These are phyloP conservation scores for Helleia helle DNA, from an alignment of 2,888 invertebrate genomes.

Conservation along the genomic window DNA sequence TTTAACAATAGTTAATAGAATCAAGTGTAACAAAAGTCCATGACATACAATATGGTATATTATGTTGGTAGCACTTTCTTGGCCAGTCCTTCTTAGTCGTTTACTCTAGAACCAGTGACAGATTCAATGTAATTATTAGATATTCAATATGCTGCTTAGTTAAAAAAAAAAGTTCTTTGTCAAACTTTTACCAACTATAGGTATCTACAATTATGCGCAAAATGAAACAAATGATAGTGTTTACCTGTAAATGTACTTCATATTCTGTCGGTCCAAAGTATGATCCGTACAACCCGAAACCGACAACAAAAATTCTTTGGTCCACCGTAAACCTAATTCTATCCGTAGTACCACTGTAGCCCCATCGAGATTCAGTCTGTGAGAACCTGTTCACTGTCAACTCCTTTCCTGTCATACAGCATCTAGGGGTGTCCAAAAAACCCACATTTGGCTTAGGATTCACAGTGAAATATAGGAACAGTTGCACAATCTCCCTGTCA, in stretches of 20 bases:
- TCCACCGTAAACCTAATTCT: conserved; percentile 87
- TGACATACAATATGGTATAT: no score
- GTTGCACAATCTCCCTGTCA: conserved; percentile 83
- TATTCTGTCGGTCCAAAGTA: conserved; percentile 86
- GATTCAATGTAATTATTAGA: no score
- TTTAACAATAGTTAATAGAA: no score
- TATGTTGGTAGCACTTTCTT: no score
- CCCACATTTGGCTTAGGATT: conserved; percentile 84
- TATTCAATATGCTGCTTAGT: no score
- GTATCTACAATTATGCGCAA: no score
- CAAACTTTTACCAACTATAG: no score
- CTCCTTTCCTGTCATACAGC: conserved; percentile 86
- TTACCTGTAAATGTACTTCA: conserved; percentile 78
- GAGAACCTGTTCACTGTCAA: conserved; percentile 81
- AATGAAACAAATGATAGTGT: no score
- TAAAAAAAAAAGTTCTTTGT: no score
- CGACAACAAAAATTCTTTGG: conserved; percentile 85
- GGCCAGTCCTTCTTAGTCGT: no score
- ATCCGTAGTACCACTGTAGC: conserved; percentile 88
- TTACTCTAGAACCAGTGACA: no score
- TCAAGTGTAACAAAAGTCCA: no score
- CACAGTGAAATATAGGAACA: conserved; percentile 80
- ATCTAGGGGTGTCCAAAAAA: conserved; percentile 81
- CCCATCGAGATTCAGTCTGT: conserved; percentile 87
- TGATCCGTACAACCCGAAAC: conserved; percentile 89